Conservation (phyloP, 1,140 invertebrate species). For the Anoplolepis gracilipes region DNA sequence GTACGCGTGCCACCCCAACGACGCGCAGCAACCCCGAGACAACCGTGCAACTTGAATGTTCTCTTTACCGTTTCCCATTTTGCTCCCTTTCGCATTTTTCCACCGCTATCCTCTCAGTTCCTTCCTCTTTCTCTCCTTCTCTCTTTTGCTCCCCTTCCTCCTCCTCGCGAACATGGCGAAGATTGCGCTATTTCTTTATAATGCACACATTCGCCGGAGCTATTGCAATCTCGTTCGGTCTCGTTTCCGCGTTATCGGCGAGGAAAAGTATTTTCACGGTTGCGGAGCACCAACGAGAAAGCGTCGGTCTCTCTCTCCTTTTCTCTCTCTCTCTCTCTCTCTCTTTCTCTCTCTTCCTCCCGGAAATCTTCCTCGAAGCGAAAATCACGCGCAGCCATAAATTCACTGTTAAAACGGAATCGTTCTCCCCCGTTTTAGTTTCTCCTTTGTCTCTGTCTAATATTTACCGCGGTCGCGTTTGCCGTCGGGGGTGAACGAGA, state of each 20-base stretch:
- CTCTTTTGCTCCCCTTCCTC: background rate
- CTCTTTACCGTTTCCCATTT: constrained; percentile 36
- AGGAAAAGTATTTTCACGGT: constrained; percentile 76
- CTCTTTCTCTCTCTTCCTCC: background rate
- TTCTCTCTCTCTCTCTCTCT: background rate
- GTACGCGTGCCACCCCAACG: constrained; percentile 53
- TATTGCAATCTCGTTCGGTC: constrained; percentile 75
- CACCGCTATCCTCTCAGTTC: background rate
- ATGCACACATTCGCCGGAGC: constrained; percentile 73
- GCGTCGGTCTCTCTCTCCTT: background rate
- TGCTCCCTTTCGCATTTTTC: constrained; percentile 31
- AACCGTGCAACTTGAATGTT: constrained; percentile 40
- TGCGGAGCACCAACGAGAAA: constrained; percentile 31
- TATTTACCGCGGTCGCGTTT: constrained; percentile 67
- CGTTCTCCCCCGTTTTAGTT: constrained; percentile 70
- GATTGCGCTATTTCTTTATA: constrained; percentile 78
- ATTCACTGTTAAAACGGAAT: constrained; percentile 74
- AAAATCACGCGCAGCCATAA: constrained; percentile 74
- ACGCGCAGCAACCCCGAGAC: background rate
- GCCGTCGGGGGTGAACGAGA: constrained; percentile 33
- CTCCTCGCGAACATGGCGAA: constrained; percentile 45
- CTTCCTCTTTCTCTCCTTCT: background rate
- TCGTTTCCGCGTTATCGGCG: constrained; percentile 75
- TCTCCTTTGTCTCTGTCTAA: constrained; percentile 70
- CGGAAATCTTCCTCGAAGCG: constrained; percentile 62